A percentile compares a stretch with the other conserved stretches of the same genome.
Conservation (phyloP, 2,113 vertebrate species). For the Actinemys pallida region DNA sequence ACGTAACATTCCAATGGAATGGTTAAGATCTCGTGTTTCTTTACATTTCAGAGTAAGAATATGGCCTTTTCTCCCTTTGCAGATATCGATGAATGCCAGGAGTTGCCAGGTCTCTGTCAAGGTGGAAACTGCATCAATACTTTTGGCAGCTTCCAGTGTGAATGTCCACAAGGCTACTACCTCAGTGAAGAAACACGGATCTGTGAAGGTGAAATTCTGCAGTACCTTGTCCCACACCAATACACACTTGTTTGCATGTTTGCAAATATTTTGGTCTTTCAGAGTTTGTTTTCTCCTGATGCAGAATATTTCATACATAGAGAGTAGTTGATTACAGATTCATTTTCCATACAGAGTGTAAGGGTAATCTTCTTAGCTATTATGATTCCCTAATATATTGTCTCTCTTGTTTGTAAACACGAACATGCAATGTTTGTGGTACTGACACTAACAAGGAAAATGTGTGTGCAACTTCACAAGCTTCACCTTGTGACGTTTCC, state of each 20-base stretch:
- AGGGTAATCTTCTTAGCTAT: neutral
- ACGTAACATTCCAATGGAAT: neutral
- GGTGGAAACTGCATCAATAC: constrained; percentile 90
- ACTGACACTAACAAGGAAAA: neutral
- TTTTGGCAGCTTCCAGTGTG: constrained; percentile 90
- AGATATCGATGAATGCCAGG: constrained; percentile 91
- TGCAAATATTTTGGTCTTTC: neutral
- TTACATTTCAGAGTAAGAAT: constrained; percentile 23
- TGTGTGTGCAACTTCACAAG: neutral
- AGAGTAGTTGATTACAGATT: neutral
- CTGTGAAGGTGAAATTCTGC: constrained; percentile 84
- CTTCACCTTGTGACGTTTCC: neutral
- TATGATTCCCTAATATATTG: neutral
- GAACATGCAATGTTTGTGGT: neutral
- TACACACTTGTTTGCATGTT: too few species aligned
- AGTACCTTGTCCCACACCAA: neutral
- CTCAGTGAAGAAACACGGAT: constrained; percentile 87
- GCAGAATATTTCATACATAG: neutral
- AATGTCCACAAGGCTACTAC: constrained; percentile 87
- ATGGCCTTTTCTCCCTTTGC: constrained; percentile 14
- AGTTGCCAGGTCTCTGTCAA: constrained; percentile 88
- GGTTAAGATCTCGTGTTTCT: neutral
- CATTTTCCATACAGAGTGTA: neutral
- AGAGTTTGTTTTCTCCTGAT: neutral
- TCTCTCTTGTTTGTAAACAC: neutral